Conservation (phyloP, 2,888 invertebrate genomes). For the Carterocephalus palaemon region DNA sequence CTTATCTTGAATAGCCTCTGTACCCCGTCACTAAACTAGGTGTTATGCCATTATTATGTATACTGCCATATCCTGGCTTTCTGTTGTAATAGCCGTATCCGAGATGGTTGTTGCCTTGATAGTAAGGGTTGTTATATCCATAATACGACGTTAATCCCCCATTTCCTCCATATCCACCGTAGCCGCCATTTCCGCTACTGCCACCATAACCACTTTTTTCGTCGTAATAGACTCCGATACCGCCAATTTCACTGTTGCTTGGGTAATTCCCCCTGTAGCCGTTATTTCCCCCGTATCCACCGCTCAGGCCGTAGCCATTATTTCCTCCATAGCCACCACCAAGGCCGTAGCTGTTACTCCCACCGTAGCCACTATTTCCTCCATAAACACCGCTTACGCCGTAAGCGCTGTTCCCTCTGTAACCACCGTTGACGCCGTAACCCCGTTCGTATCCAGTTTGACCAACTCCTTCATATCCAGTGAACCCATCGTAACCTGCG, state of each 20-base stretch:
- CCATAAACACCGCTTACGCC: slow-evolving; percentile 29
- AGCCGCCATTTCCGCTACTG: slow-evolving; percentile 59
- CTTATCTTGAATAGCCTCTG: slow-evolving; percentile 60
- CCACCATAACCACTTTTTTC: slow-evolving; percentile 32
- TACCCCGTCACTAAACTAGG: slow-evolving; percentile 74
- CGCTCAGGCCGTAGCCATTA: slow-evolving; percentile 29
- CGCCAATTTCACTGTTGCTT: slow-evolving; percentile 10
- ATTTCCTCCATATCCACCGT: slow-evolving; percentile 80
- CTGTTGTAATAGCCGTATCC: slow-evolving; percentile 79
- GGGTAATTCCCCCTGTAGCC: slow-evolving; percentile 32
- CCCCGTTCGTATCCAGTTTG: slow-evolving; percentile 28
- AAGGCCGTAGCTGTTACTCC: slow-evolving; percentile 26
- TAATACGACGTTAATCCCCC: slow-evolving; percentile 79
- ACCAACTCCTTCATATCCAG: slow-evolving; percentile 27
- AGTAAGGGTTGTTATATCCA: slow-evolving; percentile 78
- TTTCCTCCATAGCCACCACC: slow-evolving; percentile 28
- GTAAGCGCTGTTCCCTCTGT: slow-evolving; percentile 26
- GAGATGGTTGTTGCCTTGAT: slow-evolving; percentile 75
- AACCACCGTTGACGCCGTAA: slow-evolving; percentile 29
- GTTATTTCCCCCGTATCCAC: slow-evolving; percentile 34
- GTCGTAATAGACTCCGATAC: slow-evolving; percentile 26
- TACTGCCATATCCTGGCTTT: slow-evolving; percentile 56
- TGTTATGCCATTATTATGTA: slow-evolving; percentile 65
- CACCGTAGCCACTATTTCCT: slow-evolving; percentile 26
- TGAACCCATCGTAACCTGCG: slow-evolving; percentile 31